These are phyloP conservation scores for Hoplostethus mediterraneus DNA, from an alignment of 2,797 vertebrate genomes.

Conservation along the genomic window DNA sequence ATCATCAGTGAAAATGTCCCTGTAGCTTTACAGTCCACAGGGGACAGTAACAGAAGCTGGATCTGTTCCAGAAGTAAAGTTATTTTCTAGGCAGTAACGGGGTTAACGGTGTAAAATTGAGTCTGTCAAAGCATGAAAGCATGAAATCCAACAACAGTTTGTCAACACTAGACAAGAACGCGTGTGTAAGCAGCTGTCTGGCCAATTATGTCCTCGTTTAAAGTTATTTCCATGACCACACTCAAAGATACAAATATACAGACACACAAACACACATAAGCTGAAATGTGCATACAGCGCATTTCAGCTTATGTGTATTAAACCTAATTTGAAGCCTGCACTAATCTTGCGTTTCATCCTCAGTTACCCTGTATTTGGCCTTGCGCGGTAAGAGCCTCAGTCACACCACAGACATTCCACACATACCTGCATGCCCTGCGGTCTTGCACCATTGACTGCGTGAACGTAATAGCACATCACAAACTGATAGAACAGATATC, in stretches of 20 bases:
- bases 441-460: constrained; percentile 38
- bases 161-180: too few relatives aligned
- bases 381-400: constrained; percentile 45
- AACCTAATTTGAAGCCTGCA: not conserved
- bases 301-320: not conserved
- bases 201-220: too few relatives aligned
- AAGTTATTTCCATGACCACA: not conserved
- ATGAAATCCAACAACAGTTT: not conserved
- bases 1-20: too few relatives aligned
- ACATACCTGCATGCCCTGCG: constrained; percentile 34
- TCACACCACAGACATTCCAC: constrained; percentile 62
- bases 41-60: not conserved
- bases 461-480: not conserved
- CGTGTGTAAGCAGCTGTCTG: too few relatives aligned
- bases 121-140: not conserved
- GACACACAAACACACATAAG: not conserved
- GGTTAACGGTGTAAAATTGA: too few relatives aligned
- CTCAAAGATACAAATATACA: not conserved
- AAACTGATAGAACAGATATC: not conserved
- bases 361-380: constrained; percentile 1
- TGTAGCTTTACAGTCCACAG: too few relatives aligned
- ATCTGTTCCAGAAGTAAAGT: not conserved
- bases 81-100: not conserved
- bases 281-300: not conserved
- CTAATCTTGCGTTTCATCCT: constrained; percentile 7